Conservation (phyloP, 2,888 invertebrate species). For the Orgyia antiqua region DNA sequence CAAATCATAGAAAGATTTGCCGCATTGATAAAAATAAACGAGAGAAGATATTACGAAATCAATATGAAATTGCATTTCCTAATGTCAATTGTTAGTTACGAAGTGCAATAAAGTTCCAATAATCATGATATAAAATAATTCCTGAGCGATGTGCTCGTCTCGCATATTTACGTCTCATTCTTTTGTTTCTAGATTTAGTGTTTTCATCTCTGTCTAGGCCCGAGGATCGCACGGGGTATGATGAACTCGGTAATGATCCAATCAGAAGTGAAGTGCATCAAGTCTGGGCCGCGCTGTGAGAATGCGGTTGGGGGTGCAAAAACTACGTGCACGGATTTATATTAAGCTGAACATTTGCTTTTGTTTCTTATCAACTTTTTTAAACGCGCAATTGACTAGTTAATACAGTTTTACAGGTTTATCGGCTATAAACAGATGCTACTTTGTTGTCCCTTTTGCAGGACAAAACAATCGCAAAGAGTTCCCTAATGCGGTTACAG, state of each 20-base stretch:
- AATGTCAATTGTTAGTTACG: constrained; percentile 79
- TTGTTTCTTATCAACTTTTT: constrained; percentile 53
- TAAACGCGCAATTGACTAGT: constrained; percentile 23
- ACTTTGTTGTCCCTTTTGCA: no score
- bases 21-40: constrained; percentile 76
- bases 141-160: constrained; percentile 62
- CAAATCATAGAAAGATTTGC: constrained; percentile 77
- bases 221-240: constrained; percentile 74
- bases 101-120: constrained; percentile 79
- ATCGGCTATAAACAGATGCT: not conserved
- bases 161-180: constrained; percentile 40
- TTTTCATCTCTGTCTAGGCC: constrained; percentile 53
- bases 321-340: constrained; percentile 72
- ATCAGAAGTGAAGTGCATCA: constrained; percentile 78
- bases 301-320: constrained; percentile 78
- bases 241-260: constrained; percentile 79
- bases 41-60: constrained; percentile 70
- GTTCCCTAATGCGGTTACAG: no score
- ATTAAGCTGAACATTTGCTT: constrained; percentile 69
- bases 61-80: constrained; percentile 78
- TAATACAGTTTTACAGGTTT: constrained; percentile 10
- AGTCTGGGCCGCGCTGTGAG: constrained; percentile 72
- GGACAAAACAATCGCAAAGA: no score
- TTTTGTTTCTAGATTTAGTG: constrained; percentile 19
- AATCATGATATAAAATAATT: constrained; percentile 78